Evolutionary conservation across 2,797 vertebrate genomes (phyloP).

Genomic region (Sarcoramphus papa): DNA sequence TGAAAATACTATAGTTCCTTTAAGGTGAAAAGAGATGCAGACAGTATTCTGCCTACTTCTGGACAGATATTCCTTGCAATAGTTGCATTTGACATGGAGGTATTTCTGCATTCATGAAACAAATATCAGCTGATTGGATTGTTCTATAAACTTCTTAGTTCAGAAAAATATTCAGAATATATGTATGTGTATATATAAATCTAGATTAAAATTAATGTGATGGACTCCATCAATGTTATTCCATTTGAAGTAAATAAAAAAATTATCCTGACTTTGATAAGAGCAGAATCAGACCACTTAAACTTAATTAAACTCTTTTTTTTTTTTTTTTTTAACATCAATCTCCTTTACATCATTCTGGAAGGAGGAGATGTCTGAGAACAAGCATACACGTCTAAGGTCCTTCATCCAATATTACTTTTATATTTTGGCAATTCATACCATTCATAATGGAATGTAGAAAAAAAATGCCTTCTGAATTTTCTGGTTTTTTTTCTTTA

Average conservation of each 20-base stretch:
- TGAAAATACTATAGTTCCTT: background rate
- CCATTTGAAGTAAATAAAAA: background rate
- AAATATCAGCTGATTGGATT: background rate
- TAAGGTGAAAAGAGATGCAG: background rate
- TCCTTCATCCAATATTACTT: background rate
- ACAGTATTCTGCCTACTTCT: background rate
- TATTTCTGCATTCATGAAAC: background rate
- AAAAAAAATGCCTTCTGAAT: background rate
- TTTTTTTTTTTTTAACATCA: background rate
- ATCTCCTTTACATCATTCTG: background rate
- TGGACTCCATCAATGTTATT: background rate
- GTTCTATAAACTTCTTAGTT: background rate
- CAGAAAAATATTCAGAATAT: background rate
- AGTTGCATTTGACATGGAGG: background rate
- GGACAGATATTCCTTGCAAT: background rate
- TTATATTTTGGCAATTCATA: background rate
- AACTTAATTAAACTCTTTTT: background rate
- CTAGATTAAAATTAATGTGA: background rate
- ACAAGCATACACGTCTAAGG: fast-evolving
- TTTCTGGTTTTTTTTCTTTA: background rate
- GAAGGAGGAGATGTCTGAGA: background rate
- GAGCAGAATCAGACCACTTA: background rate
- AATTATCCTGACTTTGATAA: background rate
- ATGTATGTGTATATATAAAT: background rate
- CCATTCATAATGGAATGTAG: background rate